Base-by-base conservation (phyloP, 2,888 invertebrate genomes). In the Orthosia cruda region DNA sequence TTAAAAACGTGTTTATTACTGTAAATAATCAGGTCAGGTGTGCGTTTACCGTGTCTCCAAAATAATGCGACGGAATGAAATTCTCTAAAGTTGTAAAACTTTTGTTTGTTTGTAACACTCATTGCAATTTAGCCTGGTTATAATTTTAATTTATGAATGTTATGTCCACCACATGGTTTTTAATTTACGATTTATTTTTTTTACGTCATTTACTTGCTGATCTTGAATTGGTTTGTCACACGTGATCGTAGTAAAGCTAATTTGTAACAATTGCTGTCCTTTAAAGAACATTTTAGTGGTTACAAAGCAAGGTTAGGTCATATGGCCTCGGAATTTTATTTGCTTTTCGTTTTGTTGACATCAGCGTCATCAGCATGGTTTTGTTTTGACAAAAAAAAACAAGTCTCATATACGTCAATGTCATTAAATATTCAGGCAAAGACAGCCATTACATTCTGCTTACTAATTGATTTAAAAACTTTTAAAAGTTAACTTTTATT, bases 81-180 rank as follows among this genome's bases (percentile, higher is more conserved):
- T 68, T 68, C 52, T 16, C 32, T 40, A n/a, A 63, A 61, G 62
- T 68, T 72, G 16, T 49, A 20, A 65, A 64, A 69, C 67, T 84
- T 68, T 74, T 68, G 76, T 76, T 86, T 77, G 82, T 79, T 76
- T 77, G 12, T n/a, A 62, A 55, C 40, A 66, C 32, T 64, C 86
- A 78, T 62, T 74, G 61, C 11, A 72, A 80, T 72, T 87, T 78
- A 55, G 82, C 63, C 58, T 20, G 82, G 78, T 86, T 80, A 78
- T 77, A 62, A 59, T 61, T 58, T 75, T 74, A 77, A 73, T 73
- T 73, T 63, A 74, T 77, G 32, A 71, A 75, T 82, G 64, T 20
- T 67, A 58, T 13, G 67, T 32, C 16, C 74, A 81, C 79, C 87
- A 81, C 87, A 86, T 87, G 87, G 84, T 78, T 78, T 68, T 0